Percentiles rank a stretch among this genome's conserved stretches.
These are phyloP conservation scores for Paracyclopina nana DNA, from an alignment of 1,140 invertebrate genomes.

Conservation along the genomic window DNA sequence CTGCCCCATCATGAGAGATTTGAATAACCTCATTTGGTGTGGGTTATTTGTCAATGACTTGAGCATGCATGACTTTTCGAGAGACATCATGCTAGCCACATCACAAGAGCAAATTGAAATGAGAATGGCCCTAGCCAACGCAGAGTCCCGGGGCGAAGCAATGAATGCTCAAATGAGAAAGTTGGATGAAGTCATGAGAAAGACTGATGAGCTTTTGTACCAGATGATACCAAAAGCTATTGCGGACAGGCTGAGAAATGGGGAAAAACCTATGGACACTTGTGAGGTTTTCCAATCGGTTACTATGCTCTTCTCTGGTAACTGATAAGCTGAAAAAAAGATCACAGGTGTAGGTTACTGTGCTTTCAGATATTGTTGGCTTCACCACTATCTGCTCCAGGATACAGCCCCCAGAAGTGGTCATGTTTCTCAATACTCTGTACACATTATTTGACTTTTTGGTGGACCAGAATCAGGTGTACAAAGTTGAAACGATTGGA, in stretches of 20 bases:
- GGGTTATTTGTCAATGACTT: constrained; percentile 92
- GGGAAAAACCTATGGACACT: constrained; percentile 80
- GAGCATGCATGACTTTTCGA: constrained; percentile 23
- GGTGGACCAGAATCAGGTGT: constrained; percentile 75
- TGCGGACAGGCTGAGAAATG: constrained; percentile 54
- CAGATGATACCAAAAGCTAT: constrained; percentile 85
- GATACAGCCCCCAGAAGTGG: constrained; percentile 25
- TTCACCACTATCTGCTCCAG: constrained; percentile 16
- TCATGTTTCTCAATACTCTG: constrained; percentile 55
- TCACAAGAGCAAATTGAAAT: constrained; percentile 92
- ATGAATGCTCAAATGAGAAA: constrained; percentile 55
- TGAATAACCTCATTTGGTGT: constrained; percentile 63
- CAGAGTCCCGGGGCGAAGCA: constrained; percentile 88
- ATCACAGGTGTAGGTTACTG: too few species aligned
- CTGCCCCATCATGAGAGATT: constrained; percentile 81
- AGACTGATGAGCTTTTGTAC: constrained; percentile 83
- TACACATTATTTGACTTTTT: constrained; percentile 78
- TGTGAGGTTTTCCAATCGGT: constrained; percentile 49
- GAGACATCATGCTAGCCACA: constrained; percentile 84
- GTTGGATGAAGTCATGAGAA: constrained; percentile 81
- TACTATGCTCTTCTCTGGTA: constrained; percentile 17
- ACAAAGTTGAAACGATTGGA: constrained; percentile 47
- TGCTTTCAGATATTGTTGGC: constrained; percentile 9
- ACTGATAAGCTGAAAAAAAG: too few species aligned
- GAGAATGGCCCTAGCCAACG: constrained; percentile 82